Evolutionary conservation across 2,888 invertebrate genomes (phyloP).

Genomic region (Gastrophysa polygoni): DNA sequence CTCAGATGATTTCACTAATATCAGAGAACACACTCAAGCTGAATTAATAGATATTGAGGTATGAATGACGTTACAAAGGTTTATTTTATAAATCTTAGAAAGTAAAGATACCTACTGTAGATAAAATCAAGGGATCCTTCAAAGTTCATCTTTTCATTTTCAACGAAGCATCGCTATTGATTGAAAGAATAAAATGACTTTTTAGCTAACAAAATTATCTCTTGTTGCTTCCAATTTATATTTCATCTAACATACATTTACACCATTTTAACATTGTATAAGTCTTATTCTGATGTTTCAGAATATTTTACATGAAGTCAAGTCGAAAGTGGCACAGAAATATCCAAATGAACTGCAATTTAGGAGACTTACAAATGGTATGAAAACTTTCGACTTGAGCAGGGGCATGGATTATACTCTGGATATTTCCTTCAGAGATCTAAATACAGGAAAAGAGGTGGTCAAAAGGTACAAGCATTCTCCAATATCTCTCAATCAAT

Average conservation of each 20-base stretch:
- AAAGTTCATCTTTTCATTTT: too few relatives aligned
- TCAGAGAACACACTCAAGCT: slow-evolving; percentile 68
- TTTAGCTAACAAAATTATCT: too few relatives aligned
- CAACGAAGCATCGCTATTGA: too few relatives aligned
- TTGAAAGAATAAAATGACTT: too few relatives aligned
- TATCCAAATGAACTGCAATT: slow-evolving; percentile 63
- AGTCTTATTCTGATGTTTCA: too few relatives aligned
- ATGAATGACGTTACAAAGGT: slow-evolving; percentile 17
- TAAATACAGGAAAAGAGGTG: slow-evolving; percentile 56
- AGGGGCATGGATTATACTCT: slow-evolving; percentile 86
- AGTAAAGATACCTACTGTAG: too few relatives aligned
- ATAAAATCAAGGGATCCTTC: too few relatives aligned
- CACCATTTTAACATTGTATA: too few relatives aligned
- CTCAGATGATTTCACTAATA: slow-evolving; percentile 78
- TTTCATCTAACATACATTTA: background rate
- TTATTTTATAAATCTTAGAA: too few relatives aligned
- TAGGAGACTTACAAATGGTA: slow-evolving; percentile 70
- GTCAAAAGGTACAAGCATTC: slow-evolving; percentile 67
- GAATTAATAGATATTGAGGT: slow-evolving; percentile 73
- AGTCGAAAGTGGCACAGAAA: slow-evolving; percentile 59
- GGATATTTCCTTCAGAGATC: slow-evolving; percentile 69
- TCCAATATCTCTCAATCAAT: too few relatives aligned
- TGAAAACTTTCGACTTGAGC: slow-evolving; percentile 78
- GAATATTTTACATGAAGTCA: slow-evolving; percentile 55
- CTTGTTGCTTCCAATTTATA: too few relatives aligned